Conservation (phyloP, 2,113 vertebrate genomes). For the Sphaerodactylus townsendi region DNA sequence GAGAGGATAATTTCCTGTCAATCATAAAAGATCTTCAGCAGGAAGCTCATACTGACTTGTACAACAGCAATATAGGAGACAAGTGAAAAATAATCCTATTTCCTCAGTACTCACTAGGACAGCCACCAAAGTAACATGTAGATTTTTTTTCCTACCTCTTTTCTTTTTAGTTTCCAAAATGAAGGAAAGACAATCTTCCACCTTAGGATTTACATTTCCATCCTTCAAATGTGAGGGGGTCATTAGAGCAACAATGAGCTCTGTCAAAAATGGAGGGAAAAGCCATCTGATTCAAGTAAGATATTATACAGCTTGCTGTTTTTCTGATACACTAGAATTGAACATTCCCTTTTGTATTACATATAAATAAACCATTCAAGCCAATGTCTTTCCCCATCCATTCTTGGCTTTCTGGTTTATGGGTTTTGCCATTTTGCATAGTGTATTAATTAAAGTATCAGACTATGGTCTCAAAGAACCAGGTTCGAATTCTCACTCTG, state of each 20-base stretch:
- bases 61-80: slow-evolving; percentile 64
- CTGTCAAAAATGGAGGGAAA: slow-evolving; percentile 14
- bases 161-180: slow-evolving; percentile 8
- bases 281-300: neutral
- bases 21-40: slow-evolving; percentile 58
- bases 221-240: neutral
- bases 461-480: too few relatives aligned
- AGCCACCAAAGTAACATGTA: slow-evolving; percentile 63
- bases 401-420: neutral
- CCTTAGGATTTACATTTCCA: neutral
- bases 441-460: too few relatives aligned
- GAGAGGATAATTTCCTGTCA: slow-evolving; percentile 32
- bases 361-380: neutral
- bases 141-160: neutral
- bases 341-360: neutral
- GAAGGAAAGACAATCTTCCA: slow-evolving; percentile 41
- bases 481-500: too few relatives aligned
- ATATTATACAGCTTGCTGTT: neutral
- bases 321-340: neutral
- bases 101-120: slow-evolving; percentile 68
- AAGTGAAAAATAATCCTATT: neutral
- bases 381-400: neutral
- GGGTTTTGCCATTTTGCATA: neutral
- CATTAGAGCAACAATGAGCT: slow-evolving; percentile 19
- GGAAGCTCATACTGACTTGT: slow-evolving; percentile 46